phyloP scores from a whole-genome alignment of 1,140 invertebrate genomes.

The Cotesia glomerata region DNA sequence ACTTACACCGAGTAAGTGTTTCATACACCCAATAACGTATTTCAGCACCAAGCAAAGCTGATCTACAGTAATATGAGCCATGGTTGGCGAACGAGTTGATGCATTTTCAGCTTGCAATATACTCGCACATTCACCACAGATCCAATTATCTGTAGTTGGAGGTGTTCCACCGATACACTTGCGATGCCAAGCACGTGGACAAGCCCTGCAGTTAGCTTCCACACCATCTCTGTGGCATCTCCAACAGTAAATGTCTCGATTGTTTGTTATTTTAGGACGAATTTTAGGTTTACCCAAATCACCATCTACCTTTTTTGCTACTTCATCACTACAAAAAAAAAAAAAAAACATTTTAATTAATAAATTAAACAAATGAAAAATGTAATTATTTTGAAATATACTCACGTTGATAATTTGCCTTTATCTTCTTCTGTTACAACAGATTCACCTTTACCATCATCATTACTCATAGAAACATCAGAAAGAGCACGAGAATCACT shows the following conservation, averaged over 20 bases:
- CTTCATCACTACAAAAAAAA: too few species aligned
- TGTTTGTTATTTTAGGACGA: constrained; percentile 48
- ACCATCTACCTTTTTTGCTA: not conserved
- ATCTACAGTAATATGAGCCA: constrained; percentile 75
- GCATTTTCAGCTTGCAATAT: constrained; percentile 81
- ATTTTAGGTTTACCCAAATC: not conserved
- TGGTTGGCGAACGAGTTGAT: constrained; percentile 73
- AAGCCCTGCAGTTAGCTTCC: constrained; percentile 77
- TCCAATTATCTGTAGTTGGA: constrained; percentile 70
- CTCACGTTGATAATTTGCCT: too few species aligned
- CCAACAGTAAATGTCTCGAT: constrained; percentile 85
- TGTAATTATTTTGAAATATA: too few species aligned
- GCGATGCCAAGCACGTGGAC: constrained; percentile 84
- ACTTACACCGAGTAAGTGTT: constrained; percentile 74
- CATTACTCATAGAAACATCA: too few species aligned
- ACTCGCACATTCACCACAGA: constrained; percentile 85
- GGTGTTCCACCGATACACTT: constrained; percentile 73
- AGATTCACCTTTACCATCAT: too few species aligned
- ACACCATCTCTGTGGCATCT: constrained; percentile 77
- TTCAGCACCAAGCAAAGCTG: constrained; percentile 78
- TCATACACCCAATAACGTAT: constrained; percentile 77
- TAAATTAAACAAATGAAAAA: too few species aligned
- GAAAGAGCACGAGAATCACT: too few species aligned
- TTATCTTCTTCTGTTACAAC: too few species aligned
- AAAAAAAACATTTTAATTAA: too few species aligned